These are phyloP conservation scores for Nysson spinosus DNA, from an alignment of 2,888 invertebrate genomes.

Conservation along the genomic window DNA sequence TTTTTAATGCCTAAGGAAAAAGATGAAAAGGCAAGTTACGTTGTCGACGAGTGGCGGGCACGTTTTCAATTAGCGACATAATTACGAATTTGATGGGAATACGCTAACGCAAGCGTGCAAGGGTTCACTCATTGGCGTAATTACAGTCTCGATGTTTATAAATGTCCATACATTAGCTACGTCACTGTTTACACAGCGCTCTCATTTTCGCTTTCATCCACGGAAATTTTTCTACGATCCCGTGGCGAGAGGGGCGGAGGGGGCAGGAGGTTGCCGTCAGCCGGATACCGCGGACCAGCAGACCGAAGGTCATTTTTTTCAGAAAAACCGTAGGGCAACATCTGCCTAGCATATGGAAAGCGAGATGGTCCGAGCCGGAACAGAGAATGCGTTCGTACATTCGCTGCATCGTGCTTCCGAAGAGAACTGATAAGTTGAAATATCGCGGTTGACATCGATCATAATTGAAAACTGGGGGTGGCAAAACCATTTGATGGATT, in stretches of 20 bases:
- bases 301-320: too few species aligned
- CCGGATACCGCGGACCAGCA: too few species aligned
- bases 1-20: constrained; percentile 19
- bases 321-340: too few species aligned
- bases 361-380: neutral
- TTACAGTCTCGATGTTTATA: constrained; percentile 71
- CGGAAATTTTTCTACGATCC: neutral
- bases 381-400: too few species aligned
- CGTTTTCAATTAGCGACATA: constrained; percentile 72
- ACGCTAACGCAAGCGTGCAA: constrained; percentile 58
- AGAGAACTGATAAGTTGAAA: too few species aligned
- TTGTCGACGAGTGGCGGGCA: constrained; percentile 54
- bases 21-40: constrained; percentile 38
- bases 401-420: too few species aligned
- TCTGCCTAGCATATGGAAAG: neutral
- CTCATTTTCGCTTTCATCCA: constrained; percentile 11
- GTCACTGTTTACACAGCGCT: constrained; percentile 37
- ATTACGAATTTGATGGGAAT: constrained; percentile 70
- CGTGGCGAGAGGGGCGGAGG: neutral
- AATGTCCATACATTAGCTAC: constrained; percentile 65
- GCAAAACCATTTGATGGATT: too few species aligned
- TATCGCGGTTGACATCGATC: too few species aligned
- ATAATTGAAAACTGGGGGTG: too few species aligned
- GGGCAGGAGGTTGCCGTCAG: too few species aligned
- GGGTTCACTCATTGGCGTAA: constrained; percentile 62